These are phyloP conservation scores for Bujurquina vittata DNA, from an alignment of 2,113 vertebrate genomes.

Conservation along the genomic window DNA sequence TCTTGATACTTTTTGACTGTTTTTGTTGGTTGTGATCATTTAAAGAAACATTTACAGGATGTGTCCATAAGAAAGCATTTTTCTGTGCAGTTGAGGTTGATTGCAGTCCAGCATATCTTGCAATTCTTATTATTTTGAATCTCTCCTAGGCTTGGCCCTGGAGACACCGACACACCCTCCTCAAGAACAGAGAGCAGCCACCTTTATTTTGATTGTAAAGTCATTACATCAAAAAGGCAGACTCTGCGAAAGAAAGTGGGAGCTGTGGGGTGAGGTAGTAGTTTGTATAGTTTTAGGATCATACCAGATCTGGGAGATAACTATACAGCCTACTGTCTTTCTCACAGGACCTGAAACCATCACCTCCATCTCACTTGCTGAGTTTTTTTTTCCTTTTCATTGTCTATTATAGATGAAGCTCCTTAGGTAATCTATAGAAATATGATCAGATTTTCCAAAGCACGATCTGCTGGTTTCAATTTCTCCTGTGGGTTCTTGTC, in stretches of 20 bases:
- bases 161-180: neutral
- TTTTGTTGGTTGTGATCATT: neutral
- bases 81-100: too few species aligned
- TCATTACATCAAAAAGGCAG: neutral
- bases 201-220: neutral
- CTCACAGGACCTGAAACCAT: constrained; percentile 78
- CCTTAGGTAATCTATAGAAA: rapidly evolving
- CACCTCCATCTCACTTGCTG: neutral
- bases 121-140: neutral
- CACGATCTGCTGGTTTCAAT: neutral
- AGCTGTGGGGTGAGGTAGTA: constrained; percentile 94
- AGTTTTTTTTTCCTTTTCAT: neutral
- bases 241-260: constrained; percentile 27
- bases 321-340: constrained; percentile 99
- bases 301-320: constrained; percentile 97
- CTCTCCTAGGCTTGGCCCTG: neutral
- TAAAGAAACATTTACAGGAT: neutral
- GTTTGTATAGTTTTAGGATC: constrained; percentile 98
- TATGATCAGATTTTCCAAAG: neutral
- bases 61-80: too few species aligned
- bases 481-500: rapidly evolving
- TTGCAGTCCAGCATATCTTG: too few species aligned
- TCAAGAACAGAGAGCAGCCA: constrained; percentile 11
- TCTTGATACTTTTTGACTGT: neutral
- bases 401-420: neutral